Evolutionary conservation across 2,797 vertebrate genomes (phyloP).

Genomic region (Diceros bicornis): DNA sequence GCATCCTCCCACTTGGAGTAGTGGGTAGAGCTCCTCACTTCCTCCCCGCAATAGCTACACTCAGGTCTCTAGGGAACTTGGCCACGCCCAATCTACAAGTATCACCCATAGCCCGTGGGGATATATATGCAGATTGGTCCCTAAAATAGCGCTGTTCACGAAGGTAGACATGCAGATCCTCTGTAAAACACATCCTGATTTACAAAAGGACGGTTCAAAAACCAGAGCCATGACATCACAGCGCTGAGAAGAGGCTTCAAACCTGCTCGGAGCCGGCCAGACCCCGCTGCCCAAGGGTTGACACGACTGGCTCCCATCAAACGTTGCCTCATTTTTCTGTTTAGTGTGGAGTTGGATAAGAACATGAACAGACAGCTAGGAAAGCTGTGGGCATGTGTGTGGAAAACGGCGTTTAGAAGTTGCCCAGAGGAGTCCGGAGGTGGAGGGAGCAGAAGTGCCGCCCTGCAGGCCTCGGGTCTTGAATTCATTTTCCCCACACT

Average conservation of each 20-base stretch:
- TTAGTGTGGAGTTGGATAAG: neutral
- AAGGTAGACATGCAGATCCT: neutral
- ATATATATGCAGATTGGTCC: neutral
- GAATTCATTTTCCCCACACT: constrained; percentile 15
- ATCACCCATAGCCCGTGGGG: neutral
- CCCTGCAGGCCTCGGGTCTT: neutral
- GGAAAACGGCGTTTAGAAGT: neutral
- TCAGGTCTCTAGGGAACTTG: neutral
- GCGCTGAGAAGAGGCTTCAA: neutral
- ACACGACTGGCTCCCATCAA: rapidly evolving
- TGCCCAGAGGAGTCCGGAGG: neutral
- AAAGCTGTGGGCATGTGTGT: neutral
- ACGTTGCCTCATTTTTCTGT: neutral
- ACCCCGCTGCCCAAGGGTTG: neutral
- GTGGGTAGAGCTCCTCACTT: neutral
- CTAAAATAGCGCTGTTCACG: neutral
- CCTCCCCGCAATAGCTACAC: neutral
- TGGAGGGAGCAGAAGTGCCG: neutral
- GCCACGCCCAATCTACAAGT: rapidly evolving
- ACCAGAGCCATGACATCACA: neutral
- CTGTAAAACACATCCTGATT: neutral
- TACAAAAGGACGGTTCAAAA: neutral
- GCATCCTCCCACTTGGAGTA: neutral
- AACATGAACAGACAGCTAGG: neutral
- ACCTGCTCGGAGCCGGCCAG: neutral